phyloP scores from a whole-genome alignment of 2,888 invertebrate species.

The Lasioglossum malachurum region DNA sequence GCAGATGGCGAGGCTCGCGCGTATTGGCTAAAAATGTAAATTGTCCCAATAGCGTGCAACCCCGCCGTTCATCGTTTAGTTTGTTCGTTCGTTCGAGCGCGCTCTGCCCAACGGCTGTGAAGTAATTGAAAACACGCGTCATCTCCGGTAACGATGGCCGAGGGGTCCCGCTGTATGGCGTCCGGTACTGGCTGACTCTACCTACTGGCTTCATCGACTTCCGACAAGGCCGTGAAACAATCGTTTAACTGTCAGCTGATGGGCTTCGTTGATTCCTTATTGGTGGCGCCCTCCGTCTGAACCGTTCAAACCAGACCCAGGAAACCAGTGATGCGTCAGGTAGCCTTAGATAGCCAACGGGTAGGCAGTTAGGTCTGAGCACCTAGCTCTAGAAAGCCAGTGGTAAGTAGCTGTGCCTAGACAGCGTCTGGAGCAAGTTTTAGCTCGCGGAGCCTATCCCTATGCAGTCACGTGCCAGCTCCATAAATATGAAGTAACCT shows the following conservation, averaged over 20 bases:
- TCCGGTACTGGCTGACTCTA: constrained; percentile 24
- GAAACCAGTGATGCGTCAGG: too few species aligned
- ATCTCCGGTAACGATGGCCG: constrained; percentile 47
- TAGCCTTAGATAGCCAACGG: too few species aligned
- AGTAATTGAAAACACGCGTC: constrained; percentile 79
- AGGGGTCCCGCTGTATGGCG: constrained; percentile 6
- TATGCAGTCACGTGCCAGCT: constrained; percentile 1
- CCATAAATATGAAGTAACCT: constrained; percentile 75
- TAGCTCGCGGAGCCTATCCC: not conserved
- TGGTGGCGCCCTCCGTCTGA: not conserved
- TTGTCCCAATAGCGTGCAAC: constrained; percentile 70
- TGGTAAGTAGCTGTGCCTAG: not conserved
- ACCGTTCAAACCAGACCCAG: not conserved
- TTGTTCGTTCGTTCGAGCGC: constrained; percentile 54
- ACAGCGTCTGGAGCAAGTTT: not conserved
- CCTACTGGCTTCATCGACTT: constrained; percentile 52
- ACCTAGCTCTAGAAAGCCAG: not conserved
- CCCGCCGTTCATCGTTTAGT: constrained; percentile 52
- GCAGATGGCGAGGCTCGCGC: constrained; percentile 66
- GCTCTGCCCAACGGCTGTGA: constrained; percentile 63
- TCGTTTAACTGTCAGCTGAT: not conserved
- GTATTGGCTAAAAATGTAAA: constrained; percentile 82
- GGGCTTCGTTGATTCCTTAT: not conserved
- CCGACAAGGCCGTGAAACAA: constrained; percentile 20
- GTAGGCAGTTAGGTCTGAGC: not conserved